Conservation (phyloP, 2,797 vertebrate genomes). For the Kryptopterus vitreolus region DNA sequence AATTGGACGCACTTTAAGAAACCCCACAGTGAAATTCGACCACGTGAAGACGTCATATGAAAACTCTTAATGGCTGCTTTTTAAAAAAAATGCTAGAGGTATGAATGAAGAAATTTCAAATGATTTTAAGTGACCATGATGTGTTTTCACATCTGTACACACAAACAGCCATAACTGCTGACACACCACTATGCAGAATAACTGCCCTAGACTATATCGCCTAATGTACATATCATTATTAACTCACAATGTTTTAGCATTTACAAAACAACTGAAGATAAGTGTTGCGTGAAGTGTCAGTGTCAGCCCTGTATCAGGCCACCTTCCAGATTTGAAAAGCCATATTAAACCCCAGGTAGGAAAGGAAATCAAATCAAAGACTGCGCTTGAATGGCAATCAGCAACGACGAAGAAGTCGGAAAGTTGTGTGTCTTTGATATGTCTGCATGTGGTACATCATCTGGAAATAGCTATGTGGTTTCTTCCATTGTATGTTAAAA, state of each 20-base stretch:
- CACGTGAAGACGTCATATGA: neutral
- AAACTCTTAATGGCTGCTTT: constrained; percentile 13
- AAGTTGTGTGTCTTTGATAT: constrained; percentile 67
- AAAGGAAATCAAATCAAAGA: constrained; percentile 5
- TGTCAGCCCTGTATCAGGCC: constrained; percentile 9
- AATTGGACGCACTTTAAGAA: constrained; percentile 1
- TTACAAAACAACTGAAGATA: constrained; percentile 34
- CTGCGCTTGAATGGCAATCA: constrained; percentile 9
- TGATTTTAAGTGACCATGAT: constrained; percentile 1
- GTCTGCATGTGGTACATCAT: constrained; percentile 62
- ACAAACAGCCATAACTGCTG: constrained; percentile 30
- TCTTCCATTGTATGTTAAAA: constrained; percentile 45
- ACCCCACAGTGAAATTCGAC: constrained; percentile 7
- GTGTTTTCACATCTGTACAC: constrained; percentile 27
- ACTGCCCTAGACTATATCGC: constrained; percentile 35
- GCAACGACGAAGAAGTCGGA: constrained; percentile 57
- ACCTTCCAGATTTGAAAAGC: constrained; percentile 28
- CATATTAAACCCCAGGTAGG: constrained; percentile 33
- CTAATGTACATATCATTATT: constrained; percentile 34
- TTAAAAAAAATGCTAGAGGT: neutral
- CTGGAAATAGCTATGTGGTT: constrained; percentile 6
- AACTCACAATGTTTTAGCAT: constrained; percentile 27
- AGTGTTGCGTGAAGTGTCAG: constrained; percentile 34
- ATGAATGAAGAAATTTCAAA: constrained; percentile 16
- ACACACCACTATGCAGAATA: constrained; percentile 33